These are phyloP conservation scores for Gasterosteus nipponicus DNA, from an alignment of 2,113 vertebrate genomes.

Conservation along the genomic window DNA sequence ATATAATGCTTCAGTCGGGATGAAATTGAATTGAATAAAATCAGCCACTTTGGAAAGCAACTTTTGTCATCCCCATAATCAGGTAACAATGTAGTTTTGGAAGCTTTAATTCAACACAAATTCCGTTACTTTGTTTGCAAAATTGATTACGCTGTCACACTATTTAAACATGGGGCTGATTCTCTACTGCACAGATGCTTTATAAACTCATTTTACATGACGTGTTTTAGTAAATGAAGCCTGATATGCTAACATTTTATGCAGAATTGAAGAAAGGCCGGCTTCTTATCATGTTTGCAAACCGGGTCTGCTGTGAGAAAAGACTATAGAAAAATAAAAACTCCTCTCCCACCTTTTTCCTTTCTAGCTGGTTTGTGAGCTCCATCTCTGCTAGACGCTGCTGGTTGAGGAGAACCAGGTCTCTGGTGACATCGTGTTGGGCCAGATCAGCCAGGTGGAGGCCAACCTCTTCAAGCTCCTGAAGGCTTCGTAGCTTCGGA, in stretches of 20 bases:
- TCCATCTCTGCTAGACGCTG: constrained; percentile 79
- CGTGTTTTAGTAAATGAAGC: too few species aligned
- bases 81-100: too few species aligned
- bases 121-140: too few species aligned
- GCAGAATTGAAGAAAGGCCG: background rate
- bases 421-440: constrained; percentile 73
- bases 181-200: too few species aligned
- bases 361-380: constrained; percentile 82
- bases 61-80: too few species aligned
- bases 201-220: too few species aligned
- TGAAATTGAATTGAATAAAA: too few species aligned
- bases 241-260: too few species aligned
- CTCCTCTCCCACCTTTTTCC: constrained; percentile 66
- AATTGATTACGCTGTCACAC: too few species aligned
- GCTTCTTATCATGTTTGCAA: background rate
- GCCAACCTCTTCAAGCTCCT: constrained; percentile 74
- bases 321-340: background rate
- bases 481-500: constrained; percentile 76
- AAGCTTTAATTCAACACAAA: too few species aligned
- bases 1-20: too few species aligned
- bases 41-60: too few species aligned
- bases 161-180: background rate
- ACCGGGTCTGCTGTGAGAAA: background rate
- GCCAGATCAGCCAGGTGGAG: constrained; percentile 80
- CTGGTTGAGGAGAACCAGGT: constrained; percentile 82